Evolutionary conservation across 2,797 vertebrate genomes (phyloP).

Genomic region (Cottoperca gobio): DNA sequence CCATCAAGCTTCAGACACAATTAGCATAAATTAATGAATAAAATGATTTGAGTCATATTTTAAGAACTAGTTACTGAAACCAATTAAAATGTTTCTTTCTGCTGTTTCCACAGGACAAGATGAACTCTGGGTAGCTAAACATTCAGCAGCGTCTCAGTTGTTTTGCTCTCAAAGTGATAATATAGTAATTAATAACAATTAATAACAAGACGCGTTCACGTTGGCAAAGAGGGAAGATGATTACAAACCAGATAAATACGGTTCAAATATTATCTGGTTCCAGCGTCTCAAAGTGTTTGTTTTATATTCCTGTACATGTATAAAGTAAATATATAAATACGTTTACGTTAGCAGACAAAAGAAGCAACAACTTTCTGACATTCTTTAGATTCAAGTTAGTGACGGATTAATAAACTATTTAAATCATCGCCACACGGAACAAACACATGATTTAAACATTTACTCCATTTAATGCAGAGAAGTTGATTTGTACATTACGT

Average conservation of each 20-base stretch:
- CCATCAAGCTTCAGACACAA: slow-evolving; percentile 28
- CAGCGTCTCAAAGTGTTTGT: background rate
- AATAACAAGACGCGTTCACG: background rate
- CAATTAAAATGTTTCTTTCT: slow-evolving; percentile 18
- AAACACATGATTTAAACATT: background rate
- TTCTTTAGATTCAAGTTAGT: no score
- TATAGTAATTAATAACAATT: background rate
- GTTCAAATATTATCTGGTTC: no score
- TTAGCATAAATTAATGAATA: slow-evolving; percentile 28
- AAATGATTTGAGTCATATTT: slow-evolving; percentile 11
- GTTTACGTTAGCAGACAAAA: no score
- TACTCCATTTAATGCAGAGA: background rate
- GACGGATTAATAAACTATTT: no score
- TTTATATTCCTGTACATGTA: background rate
- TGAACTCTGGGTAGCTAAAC: no score
- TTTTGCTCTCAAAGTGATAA: background rate
- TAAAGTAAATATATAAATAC: no score
- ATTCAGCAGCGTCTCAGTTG: background rate
- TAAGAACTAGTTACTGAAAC: no score
- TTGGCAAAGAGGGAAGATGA: background rate
- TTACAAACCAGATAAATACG: no score
- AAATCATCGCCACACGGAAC: no score
- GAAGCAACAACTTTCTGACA: no score
- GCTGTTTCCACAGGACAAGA: background rate
- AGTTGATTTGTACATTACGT: background rate